These are phyloP conservation scores for Drosophila mettleri DNA, from an alignment of 2,888 invertebrate species.

Conservation along the genomic window DNA sequence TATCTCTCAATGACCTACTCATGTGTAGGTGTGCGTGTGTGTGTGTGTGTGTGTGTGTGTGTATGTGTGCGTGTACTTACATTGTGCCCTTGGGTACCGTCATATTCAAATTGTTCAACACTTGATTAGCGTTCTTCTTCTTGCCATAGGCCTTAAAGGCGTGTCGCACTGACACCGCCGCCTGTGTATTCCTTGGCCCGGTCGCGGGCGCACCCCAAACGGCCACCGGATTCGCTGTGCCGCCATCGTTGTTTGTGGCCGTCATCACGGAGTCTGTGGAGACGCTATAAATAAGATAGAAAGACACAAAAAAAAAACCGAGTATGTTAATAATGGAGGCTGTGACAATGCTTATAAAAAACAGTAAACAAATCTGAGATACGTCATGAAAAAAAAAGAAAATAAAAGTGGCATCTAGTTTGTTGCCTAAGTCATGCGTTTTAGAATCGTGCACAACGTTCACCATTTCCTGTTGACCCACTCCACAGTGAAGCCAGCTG, in stretches of 20 bases:
- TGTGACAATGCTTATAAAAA: constrained; percentile 5
- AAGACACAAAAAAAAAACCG: constrained; percentile 2
- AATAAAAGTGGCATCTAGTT: constrained; percentile 42
- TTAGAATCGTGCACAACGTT: constrained; percentile 29
- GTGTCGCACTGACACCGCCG: constrained; percentile 94
- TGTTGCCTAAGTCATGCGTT: constrained; percentile 62
- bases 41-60: neutral
- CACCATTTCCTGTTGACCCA: constrained; percentile 38
- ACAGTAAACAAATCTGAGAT: constrained; percentile 5
- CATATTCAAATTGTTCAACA: constrained; percentile 95
- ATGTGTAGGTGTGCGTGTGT: neutral
- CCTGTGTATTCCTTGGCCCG: constrained; percentile 86
- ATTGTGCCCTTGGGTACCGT: constrained; percentile 97
- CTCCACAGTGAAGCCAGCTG: constrained; percentile 13
- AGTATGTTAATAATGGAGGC: constrained; percentile 13
- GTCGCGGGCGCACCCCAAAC: constrained; percentile 86
- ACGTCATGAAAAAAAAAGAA: neutral
- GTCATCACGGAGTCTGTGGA: constrained; percentile 83
- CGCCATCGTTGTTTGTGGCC: constrained; percentile 84
- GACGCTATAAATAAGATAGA: constrained; percentile 72
- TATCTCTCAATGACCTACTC: neutral
- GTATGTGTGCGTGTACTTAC: constrained; percentile 87
- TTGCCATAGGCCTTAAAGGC: constrained; percentile 96
- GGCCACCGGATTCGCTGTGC: constrained; percentile 71
- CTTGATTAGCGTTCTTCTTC: constrained; percentile 93